A percentile compares a stretch with the other conserved stretches of the same genome.
Conservation (phyloP, 1,140 invertebrate species). For the Papilio glaucus region DNA sequence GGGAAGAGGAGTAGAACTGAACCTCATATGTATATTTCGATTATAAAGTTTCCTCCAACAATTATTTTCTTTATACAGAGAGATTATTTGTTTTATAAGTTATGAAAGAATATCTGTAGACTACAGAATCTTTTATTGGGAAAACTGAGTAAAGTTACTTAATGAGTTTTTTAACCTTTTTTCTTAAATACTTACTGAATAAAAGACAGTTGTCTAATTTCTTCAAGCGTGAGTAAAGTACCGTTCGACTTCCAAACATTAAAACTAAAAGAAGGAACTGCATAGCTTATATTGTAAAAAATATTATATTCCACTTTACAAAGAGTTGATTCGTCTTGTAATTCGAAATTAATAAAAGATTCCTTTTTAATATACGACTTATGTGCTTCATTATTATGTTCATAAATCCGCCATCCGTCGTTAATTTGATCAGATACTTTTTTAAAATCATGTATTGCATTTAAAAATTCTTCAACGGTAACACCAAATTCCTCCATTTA, state of each 20-base stretch:
- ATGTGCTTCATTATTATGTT: conserved; percentile 49
- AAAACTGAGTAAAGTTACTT: too few species aligned
- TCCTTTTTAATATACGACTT: conserved; percentile 63
- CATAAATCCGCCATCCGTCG: conserved; percentile 64
- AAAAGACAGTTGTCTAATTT: conserved; percentile 62
- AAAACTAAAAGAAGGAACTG: conserved; percentile 73
- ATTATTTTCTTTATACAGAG: too few species aligned
- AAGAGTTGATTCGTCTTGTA: conserved; percentile 40
- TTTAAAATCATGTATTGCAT: conserved; percentile 58
- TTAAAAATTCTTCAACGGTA: conserved; percentile 56
- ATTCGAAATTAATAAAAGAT: conserved; percentile 51
- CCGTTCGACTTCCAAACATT: conserved; percentile 72
- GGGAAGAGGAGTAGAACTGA: too few species aligned
- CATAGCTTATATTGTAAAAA: conserved; percentile 72
- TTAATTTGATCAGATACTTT: conserved; percentile 54
- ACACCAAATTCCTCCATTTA: conserved; percentile 34
- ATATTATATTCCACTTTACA: conserved; percentile 69
- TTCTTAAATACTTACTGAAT: conserved; percentile 50
- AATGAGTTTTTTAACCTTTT: too few species aligned
- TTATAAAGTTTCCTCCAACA: too few species aligned
- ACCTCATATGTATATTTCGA: too few species aligned
- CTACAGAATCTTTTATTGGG: too few species aligned
- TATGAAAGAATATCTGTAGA: too few species aligned
- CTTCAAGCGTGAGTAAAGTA: conserved; percentile 57
- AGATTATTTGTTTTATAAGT: too few species aligned